Conservation (phyloP, 2,888 invertebrate genomes). For the Sesia apiformis region DNA sequence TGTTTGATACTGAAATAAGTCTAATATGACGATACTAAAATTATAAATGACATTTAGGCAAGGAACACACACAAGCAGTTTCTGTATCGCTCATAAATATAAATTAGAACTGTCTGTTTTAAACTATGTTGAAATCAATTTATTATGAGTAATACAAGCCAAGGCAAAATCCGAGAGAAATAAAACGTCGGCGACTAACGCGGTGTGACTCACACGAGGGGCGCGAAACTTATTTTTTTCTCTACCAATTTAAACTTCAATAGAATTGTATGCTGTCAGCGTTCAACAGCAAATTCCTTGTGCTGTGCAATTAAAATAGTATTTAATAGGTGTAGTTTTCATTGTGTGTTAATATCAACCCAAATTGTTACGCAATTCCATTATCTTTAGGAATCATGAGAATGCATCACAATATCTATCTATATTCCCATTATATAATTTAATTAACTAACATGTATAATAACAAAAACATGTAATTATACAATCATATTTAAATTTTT, state of each 20-base stretch:
- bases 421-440: too few species aligned
- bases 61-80: too few species aligned
- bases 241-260: conserved; percentile 46
- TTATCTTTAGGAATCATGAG: neutral
- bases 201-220: conserved; percentile 37
- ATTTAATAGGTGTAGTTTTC: conserved; percentile 4
- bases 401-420: too few species aligned
- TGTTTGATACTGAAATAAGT: too few species aligned
- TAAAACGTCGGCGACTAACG: conserved; percentile 25
- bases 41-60: too few species aligned
- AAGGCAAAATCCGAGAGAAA: conserved; percentile 30
- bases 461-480: too few species aligned
- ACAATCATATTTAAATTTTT: too few species aligned
- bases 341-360: conserved; percentile 10
- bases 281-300: neutral
- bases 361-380: conserved; percentile 2
- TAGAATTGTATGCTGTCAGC: conserved; percentile 35
- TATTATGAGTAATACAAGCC: conserved; percentile 29
- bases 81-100: too few species aligned
- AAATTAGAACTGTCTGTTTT: too few species aligned
- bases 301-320: neutral
- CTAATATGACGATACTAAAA: too few species aligned
- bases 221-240: conserved; percentile 40
- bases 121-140: conserved; percentile 11
- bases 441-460: too few species aligned